These are phyloP conservation scores for Cabera pusaria DNA, from an alignment of 2,888 invertebrate genomes.

Conservation along the genomic window DNA sequence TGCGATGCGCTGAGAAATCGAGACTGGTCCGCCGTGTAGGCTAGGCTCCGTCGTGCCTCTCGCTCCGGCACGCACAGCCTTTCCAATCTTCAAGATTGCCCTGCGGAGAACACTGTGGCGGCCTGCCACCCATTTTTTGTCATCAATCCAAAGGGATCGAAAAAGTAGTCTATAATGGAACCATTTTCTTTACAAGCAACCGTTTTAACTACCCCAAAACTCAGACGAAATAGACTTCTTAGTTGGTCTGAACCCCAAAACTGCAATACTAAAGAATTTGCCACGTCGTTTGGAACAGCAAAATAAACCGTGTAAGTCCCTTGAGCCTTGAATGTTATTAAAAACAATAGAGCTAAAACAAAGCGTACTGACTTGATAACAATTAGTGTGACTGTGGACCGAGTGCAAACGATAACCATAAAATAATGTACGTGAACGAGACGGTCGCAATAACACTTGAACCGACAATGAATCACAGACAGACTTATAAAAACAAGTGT, in stretches of 20 bases:
- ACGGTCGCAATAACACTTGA: slow-evolving; percentile 55
- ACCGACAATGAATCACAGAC: slow-evolving; percentile 60
- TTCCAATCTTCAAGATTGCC: slow-evolving; percentile 37
- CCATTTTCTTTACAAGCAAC: too few species aligned
- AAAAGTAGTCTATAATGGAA: too few species aligned
- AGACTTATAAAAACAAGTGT: slow-evolving; percentile 38
- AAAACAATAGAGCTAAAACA: slow-evolving; percentile 28
- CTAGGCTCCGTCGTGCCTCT: slow-evolving; percentile 48
- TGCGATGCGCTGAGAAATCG: slow-evolving; percentile 48
- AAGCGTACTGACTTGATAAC: slow-evolving; percentile 42
- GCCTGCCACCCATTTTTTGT: slow-evolving; percentile 49
- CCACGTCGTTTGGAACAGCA: too few species aligned
- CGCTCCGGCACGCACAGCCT: slow-evolving; percentile 53
- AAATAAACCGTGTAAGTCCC: too few species aligned
- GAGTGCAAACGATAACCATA: slow-evolving; percentile 39
- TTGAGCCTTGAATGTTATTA: slow-evolving; percentile 5
- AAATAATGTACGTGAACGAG: slow-evolving; percentile 38
- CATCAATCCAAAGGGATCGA: slow-evolving; percentile 44
- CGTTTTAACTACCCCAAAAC: too few species aligned
- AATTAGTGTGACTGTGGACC: slow-evolving; percentile 41
- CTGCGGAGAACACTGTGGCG: slow-evolving; percentile 47
- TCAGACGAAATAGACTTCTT: too few species aligned
- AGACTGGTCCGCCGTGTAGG: slow-evolving; percentile 41
- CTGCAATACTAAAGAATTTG: too few species aligned
- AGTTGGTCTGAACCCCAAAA: too few species aligned